Percentiles rank a stretch among this genome's conserved stretches.
phyloP scores from a whole-genome alignment of 2,113 vertebrate species.

The Rostratula benghalensis region DNA sequence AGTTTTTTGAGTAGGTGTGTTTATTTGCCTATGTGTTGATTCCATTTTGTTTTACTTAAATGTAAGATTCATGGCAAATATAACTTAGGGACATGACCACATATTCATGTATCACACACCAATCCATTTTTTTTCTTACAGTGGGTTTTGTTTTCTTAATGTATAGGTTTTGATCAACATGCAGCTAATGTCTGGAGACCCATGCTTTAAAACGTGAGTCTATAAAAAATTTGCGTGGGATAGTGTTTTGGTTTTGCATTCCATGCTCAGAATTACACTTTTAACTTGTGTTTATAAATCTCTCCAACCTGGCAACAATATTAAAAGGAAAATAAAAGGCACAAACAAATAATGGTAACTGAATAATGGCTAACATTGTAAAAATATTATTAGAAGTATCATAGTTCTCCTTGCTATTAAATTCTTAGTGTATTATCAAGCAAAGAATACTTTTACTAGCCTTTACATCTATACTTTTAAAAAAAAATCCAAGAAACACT shows the following conservation, averaged over 20 bases:
- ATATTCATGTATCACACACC: neutral
- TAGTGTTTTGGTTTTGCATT: neutral
- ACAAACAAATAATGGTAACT: neutral
- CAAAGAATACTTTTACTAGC: neutral
- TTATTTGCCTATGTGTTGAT: neutral
- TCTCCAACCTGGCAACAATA: neutral
- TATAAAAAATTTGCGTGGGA: neutral
- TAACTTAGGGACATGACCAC: neutral
- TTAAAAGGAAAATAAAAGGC: neutral
- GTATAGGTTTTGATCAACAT: conserved; percentile 90
- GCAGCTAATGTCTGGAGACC: conserved; percentile 96
- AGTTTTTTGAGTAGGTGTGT: neutral
- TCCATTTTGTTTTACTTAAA: neutral
- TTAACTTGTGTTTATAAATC: neutral
- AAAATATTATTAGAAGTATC: neutral
- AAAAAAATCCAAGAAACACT: neutral
- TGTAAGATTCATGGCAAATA: neutral
- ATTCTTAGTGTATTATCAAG: neutral
- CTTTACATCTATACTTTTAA: neutral
- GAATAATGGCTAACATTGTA: neutral
- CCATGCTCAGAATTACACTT: neutral
- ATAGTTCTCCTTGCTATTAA: neutral
- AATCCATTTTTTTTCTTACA: neutral
- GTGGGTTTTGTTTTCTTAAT: neutral
- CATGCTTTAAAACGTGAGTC: conserved; percentile 97